Evolutionary conservation across 2,113 vertebrate species (phyloP).

Genomic region (Microcebus jonahi): DNA sequence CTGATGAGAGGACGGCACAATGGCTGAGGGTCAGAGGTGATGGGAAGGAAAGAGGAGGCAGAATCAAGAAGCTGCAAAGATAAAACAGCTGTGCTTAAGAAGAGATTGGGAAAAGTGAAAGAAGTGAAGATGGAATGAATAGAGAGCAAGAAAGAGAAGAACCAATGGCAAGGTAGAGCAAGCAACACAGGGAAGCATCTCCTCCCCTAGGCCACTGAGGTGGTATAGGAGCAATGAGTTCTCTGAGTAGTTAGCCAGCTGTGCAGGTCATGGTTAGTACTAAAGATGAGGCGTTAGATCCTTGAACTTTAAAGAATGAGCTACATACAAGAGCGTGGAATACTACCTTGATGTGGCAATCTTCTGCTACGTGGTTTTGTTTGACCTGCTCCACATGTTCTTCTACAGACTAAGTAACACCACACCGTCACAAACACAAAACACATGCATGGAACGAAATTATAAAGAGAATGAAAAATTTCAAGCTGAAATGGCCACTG

Average conservation of each 20-base stretch:
- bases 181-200: neutral
- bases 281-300: constrained; percentile 76
- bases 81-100: neutral
- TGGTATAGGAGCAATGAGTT: neutral
- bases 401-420: constrained; percentile 96
- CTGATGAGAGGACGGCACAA: neutral
- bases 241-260: neutral
- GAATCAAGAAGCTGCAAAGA: neutral
- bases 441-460: constrained; percentile 95
- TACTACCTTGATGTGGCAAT: constrained; percentile 96
- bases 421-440: constrained; percentile 89
- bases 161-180: neutral
- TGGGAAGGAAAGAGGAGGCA: neutral
- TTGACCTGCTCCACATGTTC: constrained; percentile 95
- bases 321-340: constrained; percentile 75
- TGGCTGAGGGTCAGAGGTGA: neutral
- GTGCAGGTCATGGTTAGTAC: constrained; percentile 61
- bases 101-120: neutral
- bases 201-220: neutral
- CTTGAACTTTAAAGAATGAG: constrained; percentile 80
- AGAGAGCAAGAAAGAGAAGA: neutral
- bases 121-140: neutral
- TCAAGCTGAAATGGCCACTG: constrained; percentile 84
- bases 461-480: constrained; percentile 87
- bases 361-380: constrained; percentile 95